Evolutionary conservation across 2,113 vertebrate genomes (phyloP).

Genomic region (Platichthys stellatus): DNA sequence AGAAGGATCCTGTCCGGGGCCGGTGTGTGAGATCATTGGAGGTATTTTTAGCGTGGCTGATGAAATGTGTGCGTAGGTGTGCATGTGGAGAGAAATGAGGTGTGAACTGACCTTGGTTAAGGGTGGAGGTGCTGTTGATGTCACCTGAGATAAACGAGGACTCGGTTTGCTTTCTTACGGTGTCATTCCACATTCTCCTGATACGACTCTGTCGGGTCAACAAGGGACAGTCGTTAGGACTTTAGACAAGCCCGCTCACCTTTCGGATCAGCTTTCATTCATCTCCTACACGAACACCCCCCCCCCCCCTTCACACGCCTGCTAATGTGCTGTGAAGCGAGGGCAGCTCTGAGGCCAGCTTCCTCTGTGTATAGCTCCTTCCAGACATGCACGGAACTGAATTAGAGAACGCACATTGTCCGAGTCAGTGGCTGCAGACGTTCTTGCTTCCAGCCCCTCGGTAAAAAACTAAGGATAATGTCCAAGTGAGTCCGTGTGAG

Average conservation of each 20-base stretch:
- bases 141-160: constrained; percentile 99
- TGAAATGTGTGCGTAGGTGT: constrained; percentile 71
- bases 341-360: background rate
- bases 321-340: constrained; percentile 3
- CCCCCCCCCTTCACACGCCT: constrained; percentile 5
- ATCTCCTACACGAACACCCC: constrained; percentile 7
- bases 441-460: no score
- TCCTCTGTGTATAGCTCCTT: background rate
- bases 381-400: background rate
- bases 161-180: constrained; percentile 99
- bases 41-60: constrained; percentile 69
- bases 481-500: no score
- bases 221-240: constrained; percentile 80
- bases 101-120: constrained; percentile 99
- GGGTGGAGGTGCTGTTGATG: constrained; percentile 99
- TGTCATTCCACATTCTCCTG: constrained; percentile 99
- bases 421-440: no score
- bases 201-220: constrained; percentile 96
- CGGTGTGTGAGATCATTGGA: constrained; percentile 45
- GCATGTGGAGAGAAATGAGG: constrained; percentile 75
- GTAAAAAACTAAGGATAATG: no score
- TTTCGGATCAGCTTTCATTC: constrained; percentile 61
- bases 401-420: no score
- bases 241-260: constrained; percentile 56
- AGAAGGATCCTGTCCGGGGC: constrained; percentile 21